Conservation (phyloP, 2,113 vertebrate species). For the Psilopogon haemacephalus region DNA sequence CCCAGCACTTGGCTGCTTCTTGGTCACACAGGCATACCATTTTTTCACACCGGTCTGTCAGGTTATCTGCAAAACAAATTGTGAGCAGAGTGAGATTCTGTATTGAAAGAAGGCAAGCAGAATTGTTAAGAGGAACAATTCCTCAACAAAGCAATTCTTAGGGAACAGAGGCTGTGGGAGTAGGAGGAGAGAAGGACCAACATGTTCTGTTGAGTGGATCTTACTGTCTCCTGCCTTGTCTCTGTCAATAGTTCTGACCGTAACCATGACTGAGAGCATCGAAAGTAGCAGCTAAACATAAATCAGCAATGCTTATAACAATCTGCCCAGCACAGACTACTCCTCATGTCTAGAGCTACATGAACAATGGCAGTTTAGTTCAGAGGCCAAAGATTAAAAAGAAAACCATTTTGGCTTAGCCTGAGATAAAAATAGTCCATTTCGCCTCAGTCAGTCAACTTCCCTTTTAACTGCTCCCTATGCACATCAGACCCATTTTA, state of each 20-base stretch:
- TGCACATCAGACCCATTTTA: background rate
- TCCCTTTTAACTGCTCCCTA: background rate
- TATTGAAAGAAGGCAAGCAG: background rate
- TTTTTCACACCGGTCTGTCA: slow-evolving; percentile 83
- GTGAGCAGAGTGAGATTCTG: background rate
- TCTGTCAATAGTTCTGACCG: background rate
- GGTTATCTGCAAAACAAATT: slow-evolving; percentile 79
- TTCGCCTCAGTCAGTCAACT: background rate
- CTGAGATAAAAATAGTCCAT: background rate
- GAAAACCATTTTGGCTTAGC: background rate
- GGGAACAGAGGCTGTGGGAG: background rate
- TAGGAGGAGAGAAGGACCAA: background rate
- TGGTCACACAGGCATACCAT: slow-evolving; percentile 88
- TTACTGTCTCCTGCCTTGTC: background rate
- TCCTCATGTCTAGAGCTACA: background rate
- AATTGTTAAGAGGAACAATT: background rate
- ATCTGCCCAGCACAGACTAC: background rate
- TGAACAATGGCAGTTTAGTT: background rate
- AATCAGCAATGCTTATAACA: background rate
- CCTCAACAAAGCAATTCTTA: background rate
- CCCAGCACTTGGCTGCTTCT: slow-evolving; percentile 82
- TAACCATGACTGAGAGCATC: background rate
- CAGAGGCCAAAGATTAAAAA: background rate
- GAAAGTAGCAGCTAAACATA: background rate
- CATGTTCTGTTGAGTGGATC: background rate